Conservation (phyloP, 2,797 vertebrate genomes). For the Cuniculus paca region DNA sequence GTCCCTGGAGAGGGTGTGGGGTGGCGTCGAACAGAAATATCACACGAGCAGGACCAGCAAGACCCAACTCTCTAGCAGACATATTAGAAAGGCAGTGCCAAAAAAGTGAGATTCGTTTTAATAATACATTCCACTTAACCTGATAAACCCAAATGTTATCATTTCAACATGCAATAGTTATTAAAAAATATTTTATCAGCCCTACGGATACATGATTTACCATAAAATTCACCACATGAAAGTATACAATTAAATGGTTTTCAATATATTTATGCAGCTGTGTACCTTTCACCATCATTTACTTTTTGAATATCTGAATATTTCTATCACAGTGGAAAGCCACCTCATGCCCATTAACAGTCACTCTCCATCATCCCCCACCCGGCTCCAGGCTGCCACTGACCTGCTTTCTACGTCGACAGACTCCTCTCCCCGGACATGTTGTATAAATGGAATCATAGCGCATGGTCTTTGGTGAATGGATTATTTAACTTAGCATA, state of each 20-base stretch:
- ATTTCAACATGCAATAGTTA: slow-evolving; percentile 14
- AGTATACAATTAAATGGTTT: not conserved
- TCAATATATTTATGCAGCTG: not conserved
- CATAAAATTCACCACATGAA: slow-evolving; percentile 27
- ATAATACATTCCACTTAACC: slow-evolving; percentile 43
- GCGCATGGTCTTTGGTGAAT: not conserved
- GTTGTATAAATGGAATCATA: not conserved
- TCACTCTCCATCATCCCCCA: not conserved
- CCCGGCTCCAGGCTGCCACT: not conserved
- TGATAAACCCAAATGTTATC: slow-evolving; percentile 12
- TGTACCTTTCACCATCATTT: not conserved
- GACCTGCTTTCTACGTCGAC: not conserved
- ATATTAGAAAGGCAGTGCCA: not conserved
- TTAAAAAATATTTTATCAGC: slow-evolving; percentile 47
- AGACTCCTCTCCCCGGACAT: not conserved
- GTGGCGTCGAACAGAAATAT: not conserved
- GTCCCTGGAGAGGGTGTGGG: not conserved
- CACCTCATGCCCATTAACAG: not conserved
- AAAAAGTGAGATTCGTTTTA: slow-evolving; percentile 52
- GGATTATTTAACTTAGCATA: not conserved
- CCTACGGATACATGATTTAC: slow-evolving; percentile 21
- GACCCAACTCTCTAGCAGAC: not conserved
- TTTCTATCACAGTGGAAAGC: slow-evolving; percentile 2
- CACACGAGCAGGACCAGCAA: not conserved
- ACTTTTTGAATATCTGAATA: not conserved